Base-by-base conservation (phyloP, 2,888 invertebrate species). In the Morpho helenor region DNA sequence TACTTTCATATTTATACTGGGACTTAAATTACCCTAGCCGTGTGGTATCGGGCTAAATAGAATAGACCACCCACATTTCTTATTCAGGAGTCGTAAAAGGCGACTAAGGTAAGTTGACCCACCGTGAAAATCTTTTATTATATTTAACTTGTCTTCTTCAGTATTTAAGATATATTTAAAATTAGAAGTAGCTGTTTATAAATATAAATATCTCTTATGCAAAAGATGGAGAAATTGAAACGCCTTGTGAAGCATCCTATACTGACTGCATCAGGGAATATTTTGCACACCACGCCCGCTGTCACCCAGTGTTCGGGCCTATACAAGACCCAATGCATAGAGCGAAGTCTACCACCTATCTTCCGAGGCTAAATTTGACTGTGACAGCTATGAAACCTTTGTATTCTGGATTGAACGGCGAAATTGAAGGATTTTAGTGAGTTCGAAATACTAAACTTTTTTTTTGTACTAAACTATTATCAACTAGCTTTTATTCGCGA, bases 361-460 rank as follows among this genome's bases (percentile, higher is more conserved):
- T 66, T 6, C 44, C 66, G 2, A 52, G 41, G 8, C 43, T 63
- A 10, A 70, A 71, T 22, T 7, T 68, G 0, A 67, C 70, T 6
- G 10, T 61, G 2, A 60, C 62, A 7, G 56, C 56, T 2, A 50
- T 43, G 3, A 62, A 69, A 39, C 49, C 60, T 2, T 22, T 59
- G 3, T 59, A 64, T 39, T 57, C 50, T 10, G 69, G 69, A 0
- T 58, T 70, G 0, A 69, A 70, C 49, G 70, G 69, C 22, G 56
- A 64, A 8, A 64, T 72, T 16, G 64, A 61, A 10, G 71, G 71
- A 40, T 69, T 72, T 56, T 72, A 65, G 69, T 69, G 60, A 68
- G 68, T 31, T 0, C 5, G 31, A 31, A 5, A n/a, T n/a, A n/a
- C n/a, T 5, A 5, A 31, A n/a, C n/a, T n/a, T n/a, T n/a, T n/a